phyloP scores from a whole-genome alignment of 2,888 invertebrate species.

The Crepidodera aurea region DNA sequence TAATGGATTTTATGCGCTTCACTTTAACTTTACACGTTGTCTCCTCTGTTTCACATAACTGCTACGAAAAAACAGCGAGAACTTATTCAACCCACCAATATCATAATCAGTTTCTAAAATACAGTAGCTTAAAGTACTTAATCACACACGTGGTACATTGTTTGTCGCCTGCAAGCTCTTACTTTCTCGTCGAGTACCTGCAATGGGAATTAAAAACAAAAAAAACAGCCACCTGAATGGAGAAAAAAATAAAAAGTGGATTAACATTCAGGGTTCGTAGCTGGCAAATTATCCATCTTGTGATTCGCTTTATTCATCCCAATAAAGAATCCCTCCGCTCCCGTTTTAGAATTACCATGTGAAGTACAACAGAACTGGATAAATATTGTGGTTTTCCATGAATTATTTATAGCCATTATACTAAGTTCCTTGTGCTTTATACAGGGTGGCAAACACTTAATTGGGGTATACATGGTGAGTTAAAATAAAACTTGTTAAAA shows the following conservation, averaged over 20 bases:
- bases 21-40: too few species aligned
- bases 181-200: background rate
- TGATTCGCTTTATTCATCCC: background rate
- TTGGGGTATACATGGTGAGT: too few species aligned
- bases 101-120: too few species aligned
- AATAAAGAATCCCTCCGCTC: background rate
- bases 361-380: constrained; percentile 4
- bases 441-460: background rate
- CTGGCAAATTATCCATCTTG: background rate
- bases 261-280: background rate
- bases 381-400: constrained; percentile 13
- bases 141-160: too few species aligned
- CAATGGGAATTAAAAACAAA: background rate
- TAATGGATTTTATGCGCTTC: too few species aligned
- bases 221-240: background rate
- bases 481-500: too few species aligned
- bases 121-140: too few species aligned
- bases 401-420: constrained; percentile 15
- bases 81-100: too few species aligned
- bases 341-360: constrained; percentile 7
- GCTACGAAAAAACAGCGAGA: too few species aligned
- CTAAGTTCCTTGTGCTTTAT: background rate
- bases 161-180: background rate
- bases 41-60: too few species aligned
- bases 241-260: background rate